Base-by-base conservation (phyloP, 2,113 vertebrate species). In the Emydocephalus ijimae region DNA sequence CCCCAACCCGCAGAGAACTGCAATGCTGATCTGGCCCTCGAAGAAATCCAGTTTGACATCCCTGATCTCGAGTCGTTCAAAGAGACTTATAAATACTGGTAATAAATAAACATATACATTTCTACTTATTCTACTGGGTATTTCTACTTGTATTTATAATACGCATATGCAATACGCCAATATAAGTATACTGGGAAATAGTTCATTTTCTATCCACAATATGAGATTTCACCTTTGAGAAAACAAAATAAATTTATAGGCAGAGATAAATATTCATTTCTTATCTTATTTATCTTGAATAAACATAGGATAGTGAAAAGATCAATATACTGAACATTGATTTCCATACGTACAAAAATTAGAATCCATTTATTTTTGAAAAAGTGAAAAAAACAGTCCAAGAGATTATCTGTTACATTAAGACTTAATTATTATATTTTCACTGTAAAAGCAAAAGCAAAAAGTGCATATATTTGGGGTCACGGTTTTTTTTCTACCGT, bases 371-470 rank as follows among this genome's bases (percentile, higher is more conserved):
- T 34, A 23, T 43, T 90, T 92, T 89, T 45, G 91, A 92, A 90
- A 90, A 57, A 88, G 3, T 85, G 91, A 74, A 52, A 90, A 89
- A n/a, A 56, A 5, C 64, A 12, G 74, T 87, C 90, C 88, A 50
- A 89, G 56, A 95, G 0, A 0, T 48, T 56, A 52, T 93, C 23
- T n/a, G 90, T 85, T 56, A 85, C 55, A 39, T 10, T 29, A 0
- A 94, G 91, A 91, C 12, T 81, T 81, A 7, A 81, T 81, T 81
- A 39, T 34, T 39, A 39, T 39, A 39, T 20, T 81, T 81, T 81
- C 69, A 39, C 1, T 81, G n/a, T 39, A 81, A 81, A 93, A 23
- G 50, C 92, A 95, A 95, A 91, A 92, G 87, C 92, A 94, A 69
- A 52, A 91, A 0, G 85, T 0, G 2, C 69, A 92, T 94, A 88